phyloP scores from a whole-genome alignment of 2,888 invertebrate genomes.

The Drosophila anomelani region DNA sequence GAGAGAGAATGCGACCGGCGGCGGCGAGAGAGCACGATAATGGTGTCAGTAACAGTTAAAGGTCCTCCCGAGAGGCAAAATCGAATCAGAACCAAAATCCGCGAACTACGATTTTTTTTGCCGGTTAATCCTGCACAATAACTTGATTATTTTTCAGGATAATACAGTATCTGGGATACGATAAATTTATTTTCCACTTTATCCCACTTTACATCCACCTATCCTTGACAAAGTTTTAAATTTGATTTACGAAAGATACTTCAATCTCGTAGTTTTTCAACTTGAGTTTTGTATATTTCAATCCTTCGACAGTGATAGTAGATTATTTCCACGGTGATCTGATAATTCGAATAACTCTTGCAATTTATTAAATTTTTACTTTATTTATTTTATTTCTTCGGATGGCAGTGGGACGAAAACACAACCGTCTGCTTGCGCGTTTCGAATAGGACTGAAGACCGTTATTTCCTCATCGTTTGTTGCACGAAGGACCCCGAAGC shows the following conservation, averaged over 20 bases:
- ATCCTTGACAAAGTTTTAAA: neutral
- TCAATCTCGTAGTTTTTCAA: neutral
- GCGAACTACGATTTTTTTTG: slow-evolving; percentile 43
- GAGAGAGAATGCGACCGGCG: slow-evolving; percentile 35
- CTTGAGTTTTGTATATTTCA: neutral
- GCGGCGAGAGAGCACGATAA: slow-evolving; percentile 5
- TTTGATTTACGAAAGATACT: neutral
- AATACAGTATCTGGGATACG: neutral
- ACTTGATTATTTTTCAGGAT: neutral
- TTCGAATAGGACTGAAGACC: slow-evolving; percentile 71
- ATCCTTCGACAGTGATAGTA: no score
- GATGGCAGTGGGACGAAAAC: slow-evolving; percentile 42
- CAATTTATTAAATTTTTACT: slow-evolving; percentile 3
- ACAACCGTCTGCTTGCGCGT: slow-evolving; percentile 77
- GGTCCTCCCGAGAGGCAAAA: slow-evolving; percentile 52
- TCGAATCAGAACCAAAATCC: slow-evolving; percentile 55
- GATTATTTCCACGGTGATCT: neutral
- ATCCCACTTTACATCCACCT: neutral
- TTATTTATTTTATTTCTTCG: neutral
- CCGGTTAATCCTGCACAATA: slow-evolving; percentile 6
- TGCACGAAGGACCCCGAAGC: slow-evolving; percentile 22
- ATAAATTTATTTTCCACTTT: neutral
- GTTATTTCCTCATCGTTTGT: slow-evolving; percentile 34
- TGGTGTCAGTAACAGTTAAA: neutral
- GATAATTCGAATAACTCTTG: slow-evolving; percentile 1